These are phyloP conservation scores for Cepphus grylle DNA, from an alignment of 2,113 vertebrate species.

Conservation along the genomic window DNA sequence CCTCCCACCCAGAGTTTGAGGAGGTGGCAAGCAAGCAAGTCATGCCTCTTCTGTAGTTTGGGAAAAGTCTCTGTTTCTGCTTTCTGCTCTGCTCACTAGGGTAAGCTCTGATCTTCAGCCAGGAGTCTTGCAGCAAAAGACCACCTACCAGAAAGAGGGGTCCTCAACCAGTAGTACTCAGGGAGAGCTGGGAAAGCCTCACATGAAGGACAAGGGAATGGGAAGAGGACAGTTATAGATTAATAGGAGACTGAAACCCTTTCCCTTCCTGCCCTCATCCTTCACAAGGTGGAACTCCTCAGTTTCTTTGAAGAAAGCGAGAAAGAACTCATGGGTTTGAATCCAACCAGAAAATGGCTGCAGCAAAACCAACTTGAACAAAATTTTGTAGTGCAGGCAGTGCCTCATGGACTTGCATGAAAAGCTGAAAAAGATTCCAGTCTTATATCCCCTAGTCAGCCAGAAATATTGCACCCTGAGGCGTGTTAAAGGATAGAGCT, in stretches of 20 bases:
- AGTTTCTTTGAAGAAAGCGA: neutral
- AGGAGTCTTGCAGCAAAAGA: neutral
- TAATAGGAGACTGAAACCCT: neutral
- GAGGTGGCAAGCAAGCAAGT: neutral
- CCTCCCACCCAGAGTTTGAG: neutral
- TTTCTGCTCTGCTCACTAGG: neutral
- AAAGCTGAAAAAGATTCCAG: neutral
- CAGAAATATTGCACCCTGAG: neutral
- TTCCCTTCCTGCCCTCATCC: neutral
- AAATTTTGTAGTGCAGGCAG: neutral
- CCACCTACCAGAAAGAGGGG: neutral
- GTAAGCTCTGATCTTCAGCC: neutral
- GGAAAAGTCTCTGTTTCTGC: neutral
- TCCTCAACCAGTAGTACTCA: neutral
- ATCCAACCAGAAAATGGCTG: neutral
- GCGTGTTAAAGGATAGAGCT: neutral
- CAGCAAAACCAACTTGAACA: neutral
- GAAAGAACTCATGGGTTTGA: neutral
- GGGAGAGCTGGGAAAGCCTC: neutral
- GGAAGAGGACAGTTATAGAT: neutral
- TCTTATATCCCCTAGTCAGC: neutral
- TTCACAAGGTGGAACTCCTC: neutral
- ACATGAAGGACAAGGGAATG: accelerated
- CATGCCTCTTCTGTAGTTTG: neutral
- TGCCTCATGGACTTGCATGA: neutral